phyloP scores from a whole-genome alignment of 2,888 invertebrate species.

The Mythimna lalbum region DNA sequence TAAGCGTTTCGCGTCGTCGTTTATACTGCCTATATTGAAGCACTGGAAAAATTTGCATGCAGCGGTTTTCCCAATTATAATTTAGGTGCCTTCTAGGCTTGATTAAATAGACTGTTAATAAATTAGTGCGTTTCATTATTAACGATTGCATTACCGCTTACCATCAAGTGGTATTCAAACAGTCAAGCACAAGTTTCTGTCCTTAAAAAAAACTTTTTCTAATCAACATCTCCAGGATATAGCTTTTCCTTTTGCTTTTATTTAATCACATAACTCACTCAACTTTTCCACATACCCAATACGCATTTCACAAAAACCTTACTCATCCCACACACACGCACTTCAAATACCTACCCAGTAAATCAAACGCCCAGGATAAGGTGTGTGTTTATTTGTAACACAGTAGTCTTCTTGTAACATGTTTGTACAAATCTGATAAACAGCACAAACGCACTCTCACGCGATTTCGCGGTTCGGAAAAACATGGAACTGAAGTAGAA shows the following conservation, averaged over 20 bases:
- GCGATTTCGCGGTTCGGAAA: conserved; percentile 73
- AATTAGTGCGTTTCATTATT: too few species aligned
- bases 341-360: conserved; percentile 56
- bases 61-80: too few species aligned
- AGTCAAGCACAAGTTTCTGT: too few species aligned
- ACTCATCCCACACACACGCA: conserved; percentile 58
- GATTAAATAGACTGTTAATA: too few species aligned
- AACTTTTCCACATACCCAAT: conserved; percentile 3
- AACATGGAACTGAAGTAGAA: conserved; percentile 58
- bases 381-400: conserved; percentile 76
- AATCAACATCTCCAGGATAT: background rate
- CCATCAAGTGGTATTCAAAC: too few species aligned
- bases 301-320: conserved; percentile 11
- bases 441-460: conserved; percentile 71
- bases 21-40: too few species aligned
- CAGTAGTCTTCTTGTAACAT: conserved; percentile 78
- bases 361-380: conserved; percentile 70
- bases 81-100: too few species aligned
- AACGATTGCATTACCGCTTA: too few species aligned
- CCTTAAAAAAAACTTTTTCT: background rate
- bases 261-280: background rate
- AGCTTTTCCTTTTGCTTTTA: background rate
- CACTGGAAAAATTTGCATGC: too few species aligned
- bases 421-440: conserved; percentile 81
- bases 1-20: too few species aligned